Conservation (phyloP, 2,797 vertebrate genomes). For the Channa striata region DNA sequence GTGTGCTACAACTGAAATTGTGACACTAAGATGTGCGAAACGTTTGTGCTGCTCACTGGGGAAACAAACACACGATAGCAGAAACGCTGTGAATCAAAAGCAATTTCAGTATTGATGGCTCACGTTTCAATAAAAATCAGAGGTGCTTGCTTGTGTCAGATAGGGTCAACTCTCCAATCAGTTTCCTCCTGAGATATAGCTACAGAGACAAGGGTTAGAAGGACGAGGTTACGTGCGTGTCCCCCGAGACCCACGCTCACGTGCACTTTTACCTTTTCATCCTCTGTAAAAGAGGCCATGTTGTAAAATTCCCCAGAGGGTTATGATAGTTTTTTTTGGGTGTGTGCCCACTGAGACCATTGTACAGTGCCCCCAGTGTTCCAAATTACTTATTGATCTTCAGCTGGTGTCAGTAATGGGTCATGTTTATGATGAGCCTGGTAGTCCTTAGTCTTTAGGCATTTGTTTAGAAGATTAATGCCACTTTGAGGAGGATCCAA, state of each 20-base stretch:
- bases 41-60: constrained; percentile 15
- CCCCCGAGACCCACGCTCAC: constrained; percentile 14
- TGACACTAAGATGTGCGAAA: constrained; percentile 27
- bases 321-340: not conserved
- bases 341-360: not conserved
- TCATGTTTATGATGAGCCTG: constrained; percentile 4
- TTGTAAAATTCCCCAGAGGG: not conserved
- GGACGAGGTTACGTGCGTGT: not conserved
- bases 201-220: constrained; percentile 44
- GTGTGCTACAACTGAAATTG: constrained; percentile 13
- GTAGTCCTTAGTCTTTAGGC: not conserved
- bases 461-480: not conserved
- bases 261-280: not conserved
- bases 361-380: not conserved
- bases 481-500: not conserved
- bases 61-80: constrained; percentile 45
- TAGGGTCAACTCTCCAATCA: constrained; percentile 81
- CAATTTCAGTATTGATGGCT: constrained; percentile 82
- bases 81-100: constrained; percentile 70
- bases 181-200: constrained; percentile 78
- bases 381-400: not conserved
- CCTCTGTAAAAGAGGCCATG: not conserved
- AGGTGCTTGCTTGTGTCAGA: constrained; percentile 79
- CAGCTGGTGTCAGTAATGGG: not conserved
- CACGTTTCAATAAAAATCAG: constrained; percentile 84